These are phyloP conservation scores for Prorops nasuta DNA, from an alignment of 1,140 invertebrate species.

Conservation along the genomic window DNA sequence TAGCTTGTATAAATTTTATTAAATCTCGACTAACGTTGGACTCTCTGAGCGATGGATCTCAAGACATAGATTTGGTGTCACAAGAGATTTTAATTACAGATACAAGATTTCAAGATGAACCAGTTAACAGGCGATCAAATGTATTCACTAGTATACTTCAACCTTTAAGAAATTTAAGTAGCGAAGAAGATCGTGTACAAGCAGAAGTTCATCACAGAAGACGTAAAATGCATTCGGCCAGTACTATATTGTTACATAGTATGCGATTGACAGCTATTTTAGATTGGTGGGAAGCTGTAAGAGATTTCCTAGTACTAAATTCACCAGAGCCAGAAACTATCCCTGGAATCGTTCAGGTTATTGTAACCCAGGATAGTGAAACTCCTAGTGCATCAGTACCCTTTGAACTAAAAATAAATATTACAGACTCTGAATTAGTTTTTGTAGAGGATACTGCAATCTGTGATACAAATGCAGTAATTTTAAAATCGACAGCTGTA, in stretches of 20 bases:
- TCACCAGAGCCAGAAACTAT: slow-evolving; percentile 42
- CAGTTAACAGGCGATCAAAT: slow-evolving; percentile 73
- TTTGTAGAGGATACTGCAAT: slow-evolving; percentile 87
- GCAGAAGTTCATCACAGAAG: slow-evolving; percentile 78
- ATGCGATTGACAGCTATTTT: slow-evolving; percentile 92
- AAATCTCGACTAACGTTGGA: slow-evolving; percentile 84
- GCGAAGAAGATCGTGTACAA: slow-evolving; percentile 68
- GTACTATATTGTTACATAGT: slow-evolving; percentile 91
- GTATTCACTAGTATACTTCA: slow-evolving; percentile 89
- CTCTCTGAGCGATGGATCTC: slow-evolving; percentile 81
- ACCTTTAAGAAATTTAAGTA: slow-evolving; percentile 61
- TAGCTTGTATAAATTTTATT: slow-evolving; percentile 90
- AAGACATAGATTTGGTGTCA: slow-evolving; percentile 90
- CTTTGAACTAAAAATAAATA: slow-evolving; percentile 88
- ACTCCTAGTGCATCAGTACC: slow-evolving; percentile 39
- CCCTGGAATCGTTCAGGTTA: slow-evolving; percentile 10
- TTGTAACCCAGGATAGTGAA: slow-evolving; percentile 7
- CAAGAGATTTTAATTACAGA: slow-evolving; percentile 88
- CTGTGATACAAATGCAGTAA: slow-evolving; percentile 90
- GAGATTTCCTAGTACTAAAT: slow-evolving; percentile 71
- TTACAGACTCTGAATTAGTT: slow-evolving; percentile 93
- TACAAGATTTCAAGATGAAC: slow-evolving; percentile 70
- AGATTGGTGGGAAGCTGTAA: slow-evolving; percentile 88
- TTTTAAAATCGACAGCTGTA: slow-evolving; percentile 88
- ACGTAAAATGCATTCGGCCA: slow-evolving; percentile 69